Percentiles rank a stretch among this genome's conserved stretches.
These are phyloP conservation scores for Otolemur crassicaudatus DNA, from an alignment of 2,797 vertebrate species.

Conservation along the genomic window DNA sequence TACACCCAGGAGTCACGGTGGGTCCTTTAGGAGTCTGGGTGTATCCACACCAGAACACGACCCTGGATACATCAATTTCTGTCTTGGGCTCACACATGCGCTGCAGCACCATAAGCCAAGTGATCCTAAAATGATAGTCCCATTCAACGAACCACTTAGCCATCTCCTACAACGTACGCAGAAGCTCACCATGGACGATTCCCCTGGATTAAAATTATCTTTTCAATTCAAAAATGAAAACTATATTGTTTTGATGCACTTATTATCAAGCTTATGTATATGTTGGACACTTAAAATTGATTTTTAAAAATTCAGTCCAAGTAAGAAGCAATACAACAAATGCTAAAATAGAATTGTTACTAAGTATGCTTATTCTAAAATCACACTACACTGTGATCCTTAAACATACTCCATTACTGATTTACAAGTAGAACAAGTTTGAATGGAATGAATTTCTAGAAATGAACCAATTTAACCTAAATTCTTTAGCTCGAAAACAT, in stretches of 20 bases:
- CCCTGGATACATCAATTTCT: not conserved
- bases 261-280: not conserved
- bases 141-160: not conserved
- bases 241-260: not conserved
- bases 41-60: too few relatives aligned
- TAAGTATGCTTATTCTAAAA: not conserved
- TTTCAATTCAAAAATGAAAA: constrained; percentile 28
- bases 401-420: not conserved
- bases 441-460: constrained; percentile 4
- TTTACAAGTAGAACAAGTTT: not conserved
- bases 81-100: accelerated
- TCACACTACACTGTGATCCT: not conserved
- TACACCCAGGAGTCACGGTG: accelerated
- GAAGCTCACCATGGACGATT: not conserved
- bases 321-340: constrained; percentile 36
- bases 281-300: not conserved
- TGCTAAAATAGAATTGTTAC: not conserved
- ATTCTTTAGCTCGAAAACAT: not conserved
- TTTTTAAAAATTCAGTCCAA: constrained; percentile 9
- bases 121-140: not conserved
- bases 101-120: not conserved
- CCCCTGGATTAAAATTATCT: not conserved
- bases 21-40: not conserved
- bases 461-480: not conserved
- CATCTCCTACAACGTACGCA: not conserved